Evolutionary conservation across 1,140 invertebrate species (phyloP).

Genomic region (Cepaea nemoralis): DNA sequence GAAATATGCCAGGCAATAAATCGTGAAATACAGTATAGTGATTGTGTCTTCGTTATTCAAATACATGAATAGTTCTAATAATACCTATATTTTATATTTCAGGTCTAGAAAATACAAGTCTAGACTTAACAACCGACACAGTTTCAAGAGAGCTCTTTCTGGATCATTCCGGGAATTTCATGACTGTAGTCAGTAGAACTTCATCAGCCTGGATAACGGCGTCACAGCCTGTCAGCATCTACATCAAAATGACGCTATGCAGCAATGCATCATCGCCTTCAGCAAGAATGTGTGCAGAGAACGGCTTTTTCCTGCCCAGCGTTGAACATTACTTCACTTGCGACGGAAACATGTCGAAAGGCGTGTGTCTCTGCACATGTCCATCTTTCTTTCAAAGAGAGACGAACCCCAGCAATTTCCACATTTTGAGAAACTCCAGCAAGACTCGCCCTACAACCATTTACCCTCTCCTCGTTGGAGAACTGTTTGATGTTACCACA

Average conservation of each 20-base stretch:
- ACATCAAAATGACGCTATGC: conserved; percentile 15
- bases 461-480: background rate
- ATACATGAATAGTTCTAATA: too few relatives aligned
- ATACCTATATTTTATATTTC: conserved; percentile 16
- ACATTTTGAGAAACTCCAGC: background rate
- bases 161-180: background rate
- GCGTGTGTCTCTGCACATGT: conserved; percentile 29
- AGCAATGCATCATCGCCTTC: background rate
- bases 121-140: conserved; percentile 7
- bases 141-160: background rate
- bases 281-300: conserved; percentile 23
- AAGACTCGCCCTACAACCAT: background rate
- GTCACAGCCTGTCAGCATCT: conserved; percentile 12
- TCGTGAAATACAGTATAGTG: too few relatives aligned
- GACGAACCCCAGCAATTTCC: conserved; percentile 11
- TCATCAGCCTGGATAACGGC: conserved; percentile 29
- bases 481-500: conserved; percentile 26
- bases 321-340: conserved; percentile 47
- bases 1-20: too few relatives aligned
- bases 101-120: conserved; percentile 23
- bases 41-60: too few relatives aligned
- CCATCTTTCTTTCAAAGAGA: conserved; percentile 36
- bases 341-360: conserved; percentile 10
- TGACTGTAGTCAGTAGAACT: background rate
- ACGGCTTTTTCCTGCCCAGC: conserved; percentile 45